These are phyloP conservation scores for Rutpela maculata DNA, from an alignment of 2,888 invertebrate genomes.

Conservation along the genomic window DNA sequence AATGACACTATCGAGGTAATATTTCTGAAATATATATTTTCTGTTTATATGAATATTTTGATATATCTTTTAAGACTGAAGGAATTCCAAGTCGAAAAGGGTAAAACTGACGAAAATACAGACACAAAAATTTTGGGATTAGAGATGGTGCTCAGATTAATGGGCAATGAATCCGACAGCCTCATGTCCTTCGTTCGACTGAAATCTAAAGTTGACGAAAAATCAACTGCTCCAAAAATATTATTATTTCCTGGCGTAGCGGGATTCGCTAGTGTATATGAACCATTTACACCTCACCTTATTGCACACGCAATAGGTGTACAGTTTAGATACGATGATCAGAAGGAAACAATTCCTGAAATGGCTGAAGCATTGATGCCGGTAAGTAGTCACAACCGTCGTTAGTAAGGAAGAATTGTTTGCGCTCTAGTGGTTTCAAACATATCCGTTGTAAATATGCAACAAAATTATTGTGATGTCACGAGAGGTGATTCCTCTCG, in stretches of 20 bases:
- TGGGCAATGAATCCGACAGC: background rate
- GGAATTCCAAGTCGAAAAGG: background rate
- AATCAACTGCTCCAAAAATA: background rate
- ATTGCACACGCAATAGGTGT: background rate
- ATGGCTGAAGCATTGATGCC: too few species aligned
- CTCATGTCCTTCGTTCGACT: background rate
- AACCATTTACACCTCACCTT: background rate
- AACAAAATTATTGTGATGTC: too few species aligned
- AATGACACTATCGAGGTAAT: constrained; percentile 83
- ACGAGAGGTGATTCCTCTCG: too few species aligned
- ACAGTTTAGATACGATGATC: background rate
- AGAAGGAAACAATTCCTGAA: too few species aligned
- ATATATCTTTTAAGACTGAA: background rate
- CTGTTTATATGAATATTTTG: background rate
- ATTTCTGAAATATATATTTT: background rate
- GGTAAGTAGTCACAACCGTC: too few species aligned
- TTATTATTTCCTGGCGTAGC: background rate
- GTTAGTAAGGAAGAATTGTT: too few species aligned
- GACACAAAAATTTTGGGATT: background rate
- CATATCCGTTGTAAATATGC: too few species aligned
- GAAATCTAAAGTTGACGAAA: background rate
- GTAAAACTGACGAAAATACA: background rate
- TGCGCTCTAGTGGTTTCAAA: too few species aligned
- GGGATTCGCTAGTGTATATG: background rate
- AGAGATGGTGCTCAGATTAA: background rate